Evolutionary conservation across 2,113 vertebrate genomes (phyloP).

Genomic region (Tragulus kanchil): DNA sequence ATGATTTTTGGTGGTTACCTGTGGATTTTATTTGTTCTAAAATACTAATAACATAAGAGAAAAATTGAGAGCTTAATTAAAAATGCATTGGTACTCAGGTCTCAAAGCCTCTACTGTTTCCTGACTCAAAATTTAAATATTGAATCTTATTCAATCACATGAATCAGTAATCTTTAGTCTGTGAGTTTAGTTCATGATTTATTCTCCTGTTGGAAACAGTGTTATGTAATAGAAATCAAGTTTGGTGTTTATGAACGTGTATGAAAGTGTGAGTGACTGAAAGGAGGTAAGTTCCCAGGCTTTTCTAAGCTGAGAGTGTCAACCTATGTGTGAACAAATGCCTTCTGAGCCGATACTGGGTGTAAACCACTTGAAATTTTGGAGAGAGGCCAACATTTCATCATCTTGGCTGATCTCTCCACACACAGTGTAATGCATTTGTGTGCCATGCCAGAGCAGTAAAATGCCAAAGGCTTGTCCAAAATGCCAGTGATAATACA

Average conservation of each 20-base stretch:
- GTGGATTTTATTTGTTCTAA: conserved; percentile 13
- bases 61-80: background rate
- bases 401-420: conserved; percentile 80
- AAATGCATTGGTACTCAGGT: background rate
- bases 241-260: background rate
- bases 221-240: background rate
- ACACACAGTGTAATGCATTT: conserved; percentile 72
- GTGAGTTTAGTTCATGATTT: background rate
- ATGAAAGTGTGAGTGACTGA: background rate
- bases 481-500: conserved; percentile 85
- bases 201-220: background rate
- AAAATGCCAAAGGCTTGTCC: conserved; percentile 83
- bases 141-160: background rate
- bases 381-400: conserved; percentile 85
- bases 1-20: background rate
- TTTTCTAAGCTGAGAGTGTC: conserved; percentile 83
- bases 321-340: conserved; percentile 77
- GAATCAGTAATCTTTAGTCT: background rate
- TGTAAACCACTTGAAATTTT: conserved; percentile 83
- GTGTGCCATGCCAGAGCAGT: conserved; percentile 80
- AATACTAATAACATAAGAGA: background rate
- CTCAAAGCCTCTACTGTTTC: background rate
- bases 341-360: conserved; percentile 83
- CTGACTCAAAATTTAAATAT: background rate
- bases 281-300: conserved; percentile 76